Conservation (phyloP, 2,113 vertebrate species). For the Cyanoramphus novaezelandiae region DNA sequence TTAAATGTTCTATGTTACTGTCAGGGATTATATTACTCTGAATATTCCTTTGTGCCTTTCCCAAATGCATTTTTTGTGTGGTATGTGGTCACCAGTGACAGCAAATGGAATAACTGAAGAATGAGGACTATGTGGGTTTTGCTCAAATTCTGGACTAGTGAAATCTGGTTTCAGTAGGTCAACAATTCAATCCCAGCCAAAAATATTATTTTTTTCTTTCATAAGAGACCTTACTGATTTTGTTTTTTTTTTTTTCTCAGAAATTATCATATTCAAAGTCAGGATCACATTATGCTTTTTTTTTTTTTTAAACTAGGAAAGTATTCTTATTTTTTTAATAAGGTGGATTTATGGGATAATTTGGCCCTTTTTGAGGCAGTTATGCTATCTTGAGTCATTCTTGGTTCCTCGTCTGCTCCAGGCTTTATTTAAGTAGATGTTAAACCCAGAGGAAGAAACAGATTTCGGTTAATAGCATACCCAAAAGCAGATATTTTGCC, state of each 20-base stretch:
- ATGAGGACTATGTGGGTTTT: not conserved
- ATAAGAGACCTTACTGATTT: not conserved
- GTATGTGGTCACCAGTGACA: not conserved
- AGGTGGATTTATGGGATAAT: not conserved
- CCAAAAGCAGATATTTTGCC: not conserved
- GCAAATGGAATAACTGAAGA: not conserved
- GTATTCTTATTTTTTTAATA: not conserved
- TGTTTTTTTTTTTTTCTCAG: not conserved
- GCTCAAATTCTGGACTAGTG: not conserved
- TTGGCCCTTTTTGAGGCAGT: not conserved
- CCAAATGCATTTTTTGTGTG: not conserved
- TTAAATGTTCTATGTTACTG: conserved; percentile 17
- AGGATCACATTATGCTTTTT: not conserved
- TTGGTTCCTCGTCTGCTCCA: not conserved
- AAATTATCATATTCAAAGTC: not conserved
- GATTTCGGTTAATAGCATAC: not conserved
- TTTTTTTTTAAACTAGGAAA: not conserved
- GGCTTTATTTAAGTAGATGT: not conserved
- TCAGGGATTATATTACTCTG: not conserved
- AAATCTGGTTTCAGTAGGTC: not conserved
- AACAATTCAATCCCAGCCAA: not conserved
- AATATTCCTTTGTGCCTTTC: not conserved
- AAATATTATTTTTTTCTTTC: not conserved
- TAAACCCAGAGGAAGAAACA: not conserved
- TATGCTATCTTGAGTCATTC: not conserved